Evolutionary conservation across 1,140 invertebrate species (phyloP), one percentile per base, ranked within the genome.

Genomic region (Drosophila nasuta): DNA sequence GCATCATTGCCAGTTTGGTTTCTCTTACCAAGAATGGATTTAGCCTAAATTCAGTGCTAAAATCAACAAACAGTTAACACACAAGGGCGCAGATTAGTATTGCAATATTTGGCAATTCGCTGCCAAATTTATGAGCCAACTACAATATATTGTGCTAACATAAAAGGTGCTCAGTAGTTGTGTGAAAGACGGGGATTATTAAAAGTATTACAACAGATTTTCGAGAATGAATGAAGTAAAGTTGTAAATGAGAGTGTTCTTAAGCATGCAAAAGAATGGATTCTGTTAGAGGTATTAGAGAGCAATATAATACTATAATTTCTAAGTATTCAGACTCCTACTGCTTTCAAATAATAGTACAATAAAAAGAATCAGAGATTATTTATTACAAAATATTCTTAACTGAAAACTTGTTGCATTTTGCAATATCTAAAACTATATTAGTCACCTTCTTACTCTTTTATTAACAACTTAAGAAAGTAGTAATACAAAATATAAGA

Each of bases 61-160:
- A 87, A 85, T 73, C 79, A 86, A 87, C 82, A 87, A 86, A 86
- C 62, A 77, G 48, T 86, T 72, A 60, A 68, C 64, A 38, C 25
- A 62, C 25, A 62, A 68, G 75, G 54, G 35, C 17, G 30, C 1
- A 13, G 25, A 45, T n/a, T 45, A 56, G 20, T 46, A 52, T 5
- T 56, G 8, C n/a, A 41, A 52, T 66, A 35, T 56, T 45, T 33
- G n/a, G 20, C 62, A 65, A 63, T 63, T 13, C 11, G 7, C 20
- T 15, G 35, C 35, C 35, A 38, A 10, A 6, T n/a, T 65, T 56
- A 46, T 35, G 15, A 46, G 49, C 0, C 8, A 38, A 20, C 13
- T 15, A 11, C 10, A 38, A 13, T 35, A 35, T 10, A n/a, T 17
- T 17, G 33, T 38, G 41, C 4, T n/a, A 41, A 25, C 20, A 25